Evolutionary conservation across 2,888 invertebrate species (phyloP), one percentile per base, ranked within the genome.

Genomic region (Andrena hattorfiana): DNA sequence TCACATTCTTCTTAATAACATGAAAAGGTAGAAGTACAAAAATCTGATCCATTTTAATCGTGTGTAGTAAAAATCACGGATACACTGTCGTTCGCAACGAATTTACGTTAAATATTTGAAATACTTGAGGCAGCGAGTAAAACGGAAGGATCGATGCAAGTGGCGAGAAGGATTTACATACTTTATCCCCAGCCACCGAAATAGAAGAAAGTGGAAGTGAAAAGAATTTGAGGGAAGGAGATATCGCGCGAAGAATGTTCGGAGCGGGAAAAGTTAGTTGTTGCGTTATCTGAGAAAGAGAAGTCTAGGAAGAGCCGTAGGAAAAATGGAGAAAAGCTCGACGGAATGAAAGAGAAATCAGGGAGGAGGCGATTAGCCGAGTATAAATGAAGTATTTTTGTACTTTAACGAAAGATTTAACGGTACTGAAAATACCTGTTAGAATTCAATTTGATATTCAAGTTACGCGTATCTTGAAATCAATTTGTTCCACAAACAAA

Each of bases 221-320:
- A 73, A 78, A 83, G 77, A 78, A 74, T 78, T 78, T 56, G 60
- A 42, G 70, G 49, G 62, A 76, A 80, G 51, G 63, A 67, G 72
- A 71, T 72, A 67, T 56, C 66, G 62, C 48, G 66, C 35, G 54
- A 77, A 64, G 73, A 30, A 62, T 60, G 28, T 70, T 51, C 67
- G 49, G 26, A 62, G 26, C 20, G 23, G 64, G n/a, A 51, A 73
- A 59, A 62, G 70, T 66, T 83, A 60, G 60, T 77, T 72, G 49
- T 54, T 35, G 67, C 51, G 16, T 13, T 42, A 78, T 84, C 74
- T 68, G 13, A 16, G 16, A 23, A 54, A 35, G 59, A 35, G 42
- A 49, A 30, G 35, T 23, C 16, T 7, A 23, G n/a, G 2, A 35
- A 3, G 13, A 13, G 49, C 10, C 2, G 20, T 7, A 20, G 20